Base-by-base conservation (phyloP, 2,797 vertebrate species). In the Artibeus jamaicensis region DNA sequence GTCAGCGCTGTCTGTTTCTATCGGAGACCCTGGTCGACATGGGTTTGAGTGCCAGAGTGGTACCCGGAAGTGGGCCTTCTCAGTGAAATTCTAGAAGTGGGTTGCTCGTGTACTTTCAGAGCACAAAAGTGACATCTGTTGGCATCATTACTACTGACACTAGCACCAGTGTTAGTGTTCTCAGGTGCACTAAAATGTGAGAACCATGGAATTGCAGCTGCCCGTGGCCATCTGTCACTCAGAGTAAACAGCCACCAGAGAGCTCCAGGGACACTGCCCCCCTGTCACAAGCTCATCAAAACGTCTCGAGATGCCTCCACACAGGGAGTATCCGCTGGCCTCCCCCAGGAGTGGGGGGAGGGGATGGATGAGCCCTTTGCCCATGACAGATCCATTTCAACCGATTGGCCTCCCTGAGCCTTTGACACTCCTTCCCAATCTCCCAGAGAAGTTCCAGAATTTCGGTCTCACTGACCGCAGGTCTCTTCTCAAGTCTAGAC, bases 231-330 rank as follows among this genome's bases (percentile, higher is more conserved):
- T 19, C 65, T 62, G 32, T 39, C 21, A 34, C 21, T 10, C 12
- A 29, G 0, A 18, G 1, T 2, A 2, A 93, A 39, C 0, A 39
- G 53, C 32, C 3, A 0, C 9, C 4, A 10, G 55, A 37, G 50
- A 55, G 18, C 24, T 24, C 39, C 46, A 7, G 22, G 68, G 34
- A 26, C 10, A 2, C 18, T 34, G 24, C 5, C 37, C 19, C 48
- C 22, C n/a, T 71, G 32, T 50, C 59, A 12, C 1, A 34, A 57
- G 14, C 42, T 68, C 84, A 62, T 53, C 34, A 19, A 46, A 53
- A n/a, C 18, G 44, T 32, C 67, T 39, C 12, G 3, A 29, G 32
- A 37, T 26, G 32, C 8, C 19, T 50, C 2, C 21, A 26, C n/a
- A 6, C 19, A 46, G 65, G 46, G 12, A 7, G 2, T 32, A 32